A percentile compares a stretch with the other conserved stretches of the same genome.
Evolutionary conservation across 2,888 invertebrate species (phyloP).

Genomic region (Ecliptopera silaceata): DNA sequence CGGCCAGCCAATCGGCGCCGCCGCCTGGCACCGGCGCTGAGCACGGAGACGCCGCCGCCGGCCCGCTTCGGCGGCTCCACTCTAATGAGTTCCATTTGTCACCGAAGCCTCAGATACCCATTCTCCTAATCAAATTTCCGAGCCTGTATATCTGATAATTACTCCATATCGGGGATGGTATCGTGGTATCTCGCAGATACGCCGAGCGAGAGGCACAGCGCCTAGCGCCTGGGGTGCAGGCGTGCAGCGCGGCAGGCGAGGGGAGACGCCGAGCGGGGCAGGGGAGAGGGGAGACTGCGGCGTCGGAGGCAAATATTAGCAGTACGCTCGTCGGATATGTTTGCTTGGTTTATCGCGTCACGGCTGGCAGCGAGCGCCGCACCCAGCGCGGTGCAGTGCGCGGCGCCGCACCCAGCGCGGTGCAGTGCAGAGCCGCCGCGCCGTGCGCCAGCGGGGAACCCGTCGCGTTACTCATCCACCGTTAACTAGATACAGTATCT

Average conservation of each 20-base stretch:
- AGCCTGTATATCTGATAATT: slow-evolving; percentile 79
- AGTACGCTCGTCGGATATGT: slow-evolving; percentile 55
- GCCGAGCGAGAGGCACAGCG: slow-evolving; percentile 35
- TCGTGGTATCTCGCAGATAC: slow-evolving; percentile 68
- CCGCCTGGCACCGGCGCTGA: not conserved
- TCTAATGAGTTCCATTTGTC: slow-evolving; percentile 64
- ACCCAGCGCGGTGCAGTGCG: slow-evolving; percentile 41
- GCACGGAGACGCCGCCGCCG: slow-evolving; percentile 21
- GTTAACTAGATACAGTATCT: slow-evolving; percentile 69
- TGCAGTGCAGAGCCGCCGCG: slow-evolving; percentile 13
- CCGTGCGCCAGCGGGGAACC: slow-evolving; percentile 19
- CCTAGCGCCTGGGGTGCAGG: slow-evolving; percentile 16
- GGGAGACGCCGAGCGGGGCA: no score
- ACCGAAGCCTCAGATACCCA: slow-evolving; percentile 53
- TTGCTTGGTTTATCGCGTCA: slow-evolving; percentile 66
- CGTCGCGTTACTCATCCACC: slow-evolving; percentile 45
- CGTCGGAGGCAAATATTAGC: slow-evolving; percentile 69
- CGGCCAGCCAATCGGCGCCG: slow-evolving; percentile 66
- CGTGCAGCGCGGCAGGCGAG: slow-evolving; percentile 25
- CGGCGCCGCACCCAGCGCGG: slow-evolving; percentile 5
- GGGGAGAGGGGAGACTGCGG: slow-evolving; percentile 27
- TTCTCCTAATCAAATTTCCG: slow-evolving; percentile 76
- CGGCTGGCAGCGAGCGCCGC: slow-evolving; percentile 46
- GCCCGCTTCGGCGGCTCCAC: slow-evolving; percentile 31
- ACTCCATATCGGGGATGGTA: slow-evolving; percentile 72